Percentiles rank a stretch among this genome's conserved stretches.
Evolutionary conservation across 1,140 invertebrate species (phyloP).

Genomic region (Macrotrachela quadricornifera): DNA sequence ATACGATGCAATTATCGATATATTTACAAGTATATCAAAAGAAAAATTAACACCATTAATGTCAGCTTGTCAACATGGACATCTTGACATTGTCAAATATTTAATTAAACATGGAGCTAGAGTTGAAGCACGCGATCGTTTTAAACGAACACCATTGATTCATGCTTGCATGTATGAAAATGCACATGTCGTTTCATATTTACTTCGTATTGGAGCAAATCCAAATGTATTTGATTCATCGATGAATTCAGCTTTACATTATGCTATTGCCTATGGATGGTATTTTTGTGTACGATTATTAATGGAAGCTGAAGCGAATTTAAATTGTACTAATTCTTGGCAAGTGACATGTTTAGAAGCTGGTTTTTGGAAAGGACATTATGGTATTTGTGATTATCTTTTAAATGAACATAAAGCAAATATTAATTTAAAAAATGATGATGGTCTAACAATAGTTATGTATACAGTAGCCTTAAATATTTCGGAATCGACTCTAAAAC

Average conservation of each 20-base stretch:
- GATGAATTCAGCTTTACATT: conserved; percentile 55
- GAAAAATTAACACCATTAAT: conserved; percentile 37
- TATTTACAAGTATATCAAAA: conserved; percentile 37
- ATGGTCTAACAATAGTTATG: conserved; percentile 11
- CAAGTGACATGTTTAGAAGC: conserved; percentile 31
- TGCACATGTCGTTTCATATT: conserved; percentile 34
- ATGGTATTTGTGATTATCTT: conserved; percentile 33
- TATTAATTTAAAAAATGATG: conserved; percentile 32
- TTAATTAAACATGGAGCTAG: conserved; percentile 28
- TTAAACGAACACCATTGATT: conserved; percentile 29
- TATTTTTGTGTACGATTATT: conserved; percentile 33
- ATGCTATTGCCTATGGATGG: conserved; percentile 46
- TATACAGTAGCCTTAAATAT: no score
- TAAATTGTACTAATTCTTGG: conserved; percentile 32
- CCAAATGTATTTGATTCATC: conserved; percentile 45
- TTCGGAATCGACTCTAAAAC: conserved; percentile 10
- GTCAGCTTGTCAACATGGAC: conserved; percentile 37
- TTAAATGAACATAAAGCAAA: conserved; percentile 29
- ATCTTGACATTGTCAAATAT: conserved; percentile 32
- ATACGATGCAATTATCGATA: conserved; percentile 43
- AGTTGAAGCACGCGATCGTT: conserved; percentile 25
- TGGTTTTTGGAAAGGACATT: conserved; percentile 35
- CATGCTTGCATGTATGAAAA: conserved; percentile 39
- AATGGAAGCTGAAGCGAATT: conserved; percentile 28
- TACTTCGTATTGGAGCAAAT: conserved; percentile 38